Percentiles rank a stretch among this genome's conserved stretches.
These are phyloP conservation scores for Timandra comae DNA, from an alignment of 2,888 invertebrate genomes.

Conservation along the genomic window DNA sequence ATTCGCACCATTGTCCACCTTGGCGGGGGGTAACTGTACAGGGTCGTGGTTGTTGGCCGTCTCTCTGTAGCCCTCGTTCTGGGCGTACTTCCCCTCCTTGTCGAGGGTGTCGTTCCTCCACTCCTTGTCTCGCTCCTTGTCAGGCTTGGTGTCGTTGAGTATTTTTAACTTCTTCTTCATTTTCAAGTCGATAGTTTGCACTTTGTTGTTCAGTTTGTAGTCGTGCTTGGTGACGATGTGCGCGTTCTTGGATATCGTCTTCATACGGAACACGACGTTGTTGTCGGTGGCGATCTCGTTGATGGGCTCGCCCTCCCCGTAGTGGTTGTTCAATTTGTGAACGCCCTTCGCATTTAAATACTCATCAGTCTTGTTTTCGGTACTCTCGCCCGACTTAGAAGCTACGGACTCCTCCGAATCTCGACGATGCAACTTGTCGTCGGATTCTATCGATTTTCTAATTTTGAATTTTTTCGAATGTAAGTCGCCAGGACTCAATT, in stretches of 20 bases:
- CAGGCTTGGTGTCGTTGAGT: constrained; percentile 47
- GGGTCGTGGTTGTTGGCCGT: constrained; percentile 54
- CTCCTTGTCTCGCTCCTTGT: constrained; percentile 69
- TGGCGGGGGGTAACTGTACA: constrained; percentile 62
- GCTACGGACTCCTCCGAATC: constrained; percentile 52
- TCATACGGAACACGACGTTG: constrained; percentile 66
- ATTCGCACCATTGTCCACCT: constrained; percentile 58
- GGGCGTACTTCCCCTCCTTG: constrained; percentile 72
- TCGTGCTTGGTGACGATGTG: constrained; percentile 71
- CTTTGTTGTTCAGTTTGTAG: constrained; percentile 57
- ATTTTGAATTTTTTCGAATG: constrained; percentile 76
- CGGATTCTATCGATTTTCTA: constrained; percentile 54
- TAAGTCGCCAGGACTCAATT: constrained; percentile 63
- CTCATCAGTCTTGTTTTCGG: constrained; percentile 63
- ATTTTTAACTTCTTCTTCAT: constrained; percentile 64
- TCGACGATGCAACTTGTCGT: constrained; percentile 53
- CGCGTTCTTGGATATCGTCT: constrained; percentile 67
- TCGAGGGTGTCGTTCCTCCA: constrained; percentile 77
- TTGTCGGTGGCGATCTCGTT: constrained; percentile 63
- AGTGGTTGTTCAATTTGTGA: constrained; percentile 63
- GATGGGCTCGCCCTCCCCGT: constrained; percentile 46
- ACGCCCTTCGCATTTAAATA: constrained; percentile 57
- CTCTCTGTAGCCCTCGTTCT: constrained; percentile 73
- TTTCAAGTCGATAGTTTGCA: constrained; percentile 53
- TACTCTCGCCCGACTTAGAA: constrained; percentile 48